Evolutionary conservation across 2,113 vertebrate species (phyloP), one percentile per base, ranked within the genome.

Genomic region (Chionomys nivalis): DNA sequence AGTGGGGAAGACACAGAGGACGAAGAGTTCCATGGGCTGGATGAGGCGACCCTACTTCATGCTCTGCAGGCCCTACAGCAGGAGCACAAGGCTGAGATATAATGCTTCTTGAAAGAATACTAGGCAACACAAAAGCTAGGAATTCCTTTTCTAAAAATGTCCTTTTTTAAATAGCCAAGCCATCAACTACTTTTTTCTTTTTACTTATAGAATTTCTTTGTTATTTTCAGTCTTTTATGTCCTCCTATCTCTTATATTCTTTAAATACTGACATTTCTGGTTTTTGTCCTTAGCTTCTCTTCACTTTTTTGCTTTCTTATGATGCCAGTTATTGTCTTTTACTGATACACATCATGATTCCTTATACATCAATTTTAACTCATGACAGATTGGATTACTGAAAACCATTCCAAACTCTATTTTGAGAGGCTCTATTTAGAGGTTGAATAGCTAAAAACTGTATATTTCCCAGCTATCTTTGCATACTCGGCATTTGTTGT

Each of bases 331-430:
- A 58, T 68, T 94, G 6, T 93, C 26, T 85, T 94, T 93, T 85
- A 39, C 66, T 96, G n/a, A 73, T 66, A 77, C 47, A 28, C 24
- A 85, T 12, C 17, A 55, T 23, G 12, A 70, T 95, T 89, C n/a
- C 36, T 93, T 89, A 91, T 93, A 88, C 76, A 36, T 82, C 55
- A 75, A 91, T 97, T 95, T 88, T 70, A 88, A 28, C 66, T 87
- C 28, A 39, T 94, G 90, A 52, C 90, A 96, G 88, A 91, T 17
- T 87, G 68, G 85, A 21, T 94, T 75, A 91, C 73, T 87, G 44
- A 93, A 72, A 33, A 87, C 11, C 63, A 79, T 85, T 94, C 14
- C 49, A 93, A 70, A 58, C 23, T 16, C 24, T 42, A 65, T 42
- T 91, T 94, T 93, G 78, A 70, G 42, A 61, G 44, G 9, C 61